Conservation (phyloP, 2,888 invertebrate genomes). For the Hirtodrosophila histrioides region DNA sequence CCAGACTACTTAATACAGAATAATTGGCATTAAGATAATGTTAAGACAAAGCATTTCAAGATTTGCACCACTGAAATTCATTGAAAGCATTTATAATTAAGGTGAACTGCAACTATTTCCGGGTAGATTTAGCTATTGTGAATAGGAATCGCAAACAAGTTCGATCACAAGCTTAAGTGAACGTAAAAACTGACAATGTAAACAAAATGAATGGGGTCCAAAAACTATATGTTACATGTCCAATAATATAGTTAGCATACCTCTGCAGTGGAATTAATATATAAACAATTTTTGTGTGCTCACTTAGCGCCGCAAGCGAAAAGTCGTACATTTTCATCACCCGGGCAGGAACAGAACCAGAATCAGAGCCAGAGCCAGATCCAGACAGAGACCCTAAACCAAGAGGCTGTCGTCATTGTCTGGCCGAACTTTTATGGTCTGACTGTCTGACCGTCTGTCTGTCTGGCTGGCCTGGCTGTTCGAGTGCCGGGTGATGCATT, state of each 20-base stretch:
- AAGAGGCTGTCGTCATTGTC: constrained; percentile 57
- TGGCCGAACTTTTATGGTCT: constrained; percentile 54
- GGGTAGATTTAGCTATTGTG: too few species aligned
- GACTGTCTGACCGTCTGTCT: constrained; percentile 22
- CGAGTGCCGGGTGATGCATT: constrained; percentile 67
- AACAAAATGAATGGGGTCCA: too few species aligned
- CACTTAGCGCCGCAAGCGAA: constrained; percentile 66
- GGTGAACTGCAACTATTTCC: too few species aligned
- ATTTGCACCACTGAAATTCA: too few species aligned
- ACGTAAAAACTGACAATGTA: too few species aligned
- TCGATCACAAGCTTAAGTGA: too few species aligned
- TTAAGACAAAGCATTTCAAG: too few species aligned
- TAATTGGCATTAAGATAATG: too few species aligned
- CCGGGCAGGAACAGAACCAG: constrained; percentile 35
- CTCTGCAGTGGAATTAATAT: constrained; percentile 14
- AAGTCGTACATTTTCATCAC: constrained; percentile 79
- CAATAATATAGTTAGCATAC: constrained; percentile 4
- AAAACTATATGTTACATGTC: constrained; percentile 1
- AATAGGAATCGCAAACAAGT: background rate
- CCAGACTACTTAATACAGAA: too few species aligned
- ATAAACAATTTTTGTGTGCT: constrained; percentile 49
- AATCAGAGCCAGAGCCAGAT: constrained; percentile 3
- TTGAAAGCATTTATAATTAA: too few species aligned
- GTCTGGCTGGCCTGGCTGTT: constrained; percentile 22
- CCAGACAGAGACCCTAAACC: constrained; percentile 33